Percentiles rank a stretch among this genome's conserved stretches.
phyloP scores from a whole-genome alignment of 2,113 vertebrate species.

The Xenopus laevis region DNA sequence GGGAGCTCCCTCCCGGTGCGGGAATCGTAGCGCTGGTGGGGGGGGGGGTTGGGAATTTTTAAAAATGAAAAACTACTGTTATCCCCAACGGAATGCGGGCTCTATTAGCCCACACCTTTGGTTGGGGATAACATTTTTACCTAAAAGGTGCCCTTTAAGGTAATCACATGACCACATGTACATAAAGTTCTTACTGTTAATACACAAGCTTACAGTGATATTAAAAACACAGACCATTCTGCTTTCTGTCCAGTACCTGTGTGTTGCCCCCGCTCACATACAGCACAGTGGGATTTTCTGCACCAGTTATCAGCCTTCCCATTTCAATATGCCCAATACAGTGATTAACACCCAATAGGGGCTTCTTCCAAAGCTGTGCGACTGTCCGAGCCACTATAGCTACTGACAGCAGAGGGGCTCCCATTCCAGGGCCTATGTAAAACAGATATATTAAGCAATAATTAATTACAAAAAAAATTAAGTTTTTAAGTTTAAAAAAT shows the following conservation, averaged over 20 bases:
- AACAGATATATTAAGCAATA: too few species aligned
- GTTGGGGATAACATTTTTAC: too few species aligned
- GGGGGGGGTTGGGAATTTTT: too few species aligned
- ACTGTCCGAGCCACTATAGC: conserved; percentile 83
- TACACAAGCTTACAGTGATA: neutral
- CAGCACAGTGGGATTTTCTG: conserved; percentile 80
- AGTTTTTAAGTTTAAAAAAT: too few species aligned
- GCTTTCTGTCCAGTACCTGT: conserved; percentile 65
- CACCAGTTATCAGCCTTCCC: conserved; percentile 82
- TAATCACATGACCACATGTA: too few species aligned
- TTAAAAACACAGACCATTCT: neutral
- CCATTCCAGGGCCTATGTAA: conserved; percentile 84
- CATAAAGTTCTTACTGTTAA: too few species aligned
- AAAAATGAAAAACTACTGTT: too few species aligned
- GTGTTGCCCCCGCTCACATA: conserved; percentile 92
- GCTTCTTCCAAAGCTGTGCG: conserved; percentile 83
- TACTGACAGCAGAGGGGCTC: conserved; percentile 76
- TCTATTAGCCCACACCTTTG: too few species aligned
- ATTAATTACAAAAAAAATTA: neutral
- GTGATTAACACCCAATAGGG: conserved; percentile 84
- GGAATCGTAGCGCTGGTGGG: too few species aligned
- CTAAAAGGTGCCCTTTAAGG: too few species aligned
- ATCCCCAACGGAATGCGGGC: too few species aligned
- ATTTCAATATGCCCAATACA: conserved; percentile 92
- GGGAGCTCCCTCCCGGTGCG: too few species aligned